Percentiles rank a stretch among this genome's conserved stretches.
Evolutionary conservation across 2,888 invertebrate genomes (phyloP).

Genomic region (Branchipolynoe longqiensis): DNA sequence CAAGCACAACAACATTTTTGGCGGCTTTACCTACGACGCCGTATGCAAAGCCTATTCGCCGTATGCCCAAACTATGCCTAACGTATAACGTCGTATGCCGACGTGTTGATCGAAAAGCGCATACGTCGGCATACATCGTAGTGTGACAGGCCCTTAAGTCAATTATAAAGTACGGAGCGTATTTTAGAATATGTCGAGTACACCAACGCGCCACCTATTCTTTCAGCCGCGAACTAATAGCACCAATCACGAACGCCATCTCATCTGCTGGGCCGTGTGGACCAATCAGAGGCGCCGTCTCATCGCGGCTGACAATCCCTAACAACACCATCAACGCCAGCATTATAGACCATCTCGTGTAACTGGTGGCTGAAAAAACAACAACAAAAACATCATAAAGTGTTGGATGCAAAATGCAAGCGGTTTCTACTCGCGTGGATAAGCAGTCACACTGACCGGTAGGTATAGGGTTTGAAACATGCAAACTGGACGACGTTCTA

Average conservation of each 20-base stretch:
- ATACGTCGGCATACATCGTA: too few relatives aligned
- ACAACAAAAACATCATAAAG: neutral
- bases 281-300: neutral
- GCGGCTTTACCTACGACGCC: too few relatives aligned
- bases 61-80: too few relatives aligned
- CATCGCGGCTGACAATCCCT: constrained; percentile 33
- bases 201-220: neutral
- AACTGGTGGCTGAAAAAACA: neutral
- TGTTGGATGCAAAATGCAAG: constrained; percentile 46
- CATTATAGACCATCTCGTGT: too few relatives aligned
- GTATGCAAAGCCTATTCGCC: too few relatives aligned
- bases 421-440: neutral
- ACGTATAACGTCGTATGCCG: too few relatives aligned
- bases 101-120: too few relatives aligned
- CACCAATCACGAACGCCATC: constrained; percentile 8
- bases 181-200: too few relatives aligned
- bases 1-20: too few relatives aligned
- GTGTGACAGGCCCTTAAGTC: too few relatives aligned
- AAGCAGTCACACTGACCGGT: constrained; percentile 6
- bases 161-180: too few relatives aligned
- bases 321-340: constrained; percentile 50
- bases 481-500: neutral
- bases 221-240: too few relatives aligned
- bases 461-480: neutral
- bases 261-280: neutral